Evolutionary conservation across 2,113 vertebrate genomes (phyloP).

Genomic region (Acrocephalus arundinaceus): DNA sequence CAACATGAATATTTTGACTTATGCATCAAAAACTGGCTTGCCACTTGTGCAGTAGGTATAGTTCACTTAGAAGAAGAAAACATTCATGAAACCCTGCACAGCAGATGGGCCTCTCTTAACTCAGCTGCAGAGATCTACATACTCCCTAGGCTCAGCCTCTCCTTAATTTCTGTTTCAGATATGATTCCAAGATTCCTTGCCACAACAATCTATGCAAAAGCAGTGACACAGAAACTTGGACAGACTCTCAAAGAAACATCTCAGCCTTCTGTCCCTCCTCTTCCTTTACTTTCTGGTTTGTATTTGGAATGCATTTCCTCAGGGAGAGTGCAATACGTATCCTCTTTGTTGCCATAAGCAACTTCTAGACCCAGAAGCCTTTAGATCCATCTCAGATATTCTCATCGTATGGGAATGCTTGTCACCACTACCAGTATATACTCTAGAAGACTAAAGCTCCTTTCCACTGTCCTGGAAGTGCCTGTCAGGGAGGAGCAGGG

Average conservation of each 20-base stretch:
- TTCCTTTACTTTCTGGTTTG: not conserved
- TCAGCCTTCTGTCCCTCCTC: not conserved
- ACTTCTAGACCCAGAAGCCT: not conserved
- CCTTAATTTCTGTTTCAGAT: not conserved
- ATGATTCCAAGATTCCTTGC: conserved; percentile 10
- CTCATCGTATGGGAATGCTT: not conserved
- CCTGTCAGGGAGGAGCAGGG: not conserved
- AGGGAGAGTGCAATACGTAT: not conserved
- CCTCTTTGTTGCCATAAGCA: not conserved
- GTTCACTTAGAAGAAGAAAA: conserved; percentile 3
- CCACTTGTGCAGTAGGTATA: not conserved
- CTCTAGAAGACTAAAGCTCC: not conserved
- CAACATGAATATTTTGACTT: not conserved
- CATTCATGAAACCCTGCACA: not conserved
- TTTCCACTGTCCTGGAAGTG: not conserved
- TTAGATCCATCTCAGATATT: not conserved
- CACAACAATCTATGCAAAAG: not conserved
- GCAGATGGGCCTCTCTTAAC: conserved; percentile 5
- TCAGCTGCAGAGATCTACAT: not conserved
- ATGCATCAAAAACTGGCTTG: not conserved
- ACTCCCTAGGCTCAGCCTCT: not conserved
- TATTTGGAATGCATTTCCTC: not conserved
- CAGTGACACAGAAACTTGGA: not conserved
- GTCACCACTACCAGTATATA: not conserved
- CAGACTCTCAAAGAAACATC: not conserved